Evolutionary conservation across 2,797 vertebrate genomes (phyloP), one percentile per base, ranked within the genome.

Genomic region (Tachyglossus aculeatus): DNA sequence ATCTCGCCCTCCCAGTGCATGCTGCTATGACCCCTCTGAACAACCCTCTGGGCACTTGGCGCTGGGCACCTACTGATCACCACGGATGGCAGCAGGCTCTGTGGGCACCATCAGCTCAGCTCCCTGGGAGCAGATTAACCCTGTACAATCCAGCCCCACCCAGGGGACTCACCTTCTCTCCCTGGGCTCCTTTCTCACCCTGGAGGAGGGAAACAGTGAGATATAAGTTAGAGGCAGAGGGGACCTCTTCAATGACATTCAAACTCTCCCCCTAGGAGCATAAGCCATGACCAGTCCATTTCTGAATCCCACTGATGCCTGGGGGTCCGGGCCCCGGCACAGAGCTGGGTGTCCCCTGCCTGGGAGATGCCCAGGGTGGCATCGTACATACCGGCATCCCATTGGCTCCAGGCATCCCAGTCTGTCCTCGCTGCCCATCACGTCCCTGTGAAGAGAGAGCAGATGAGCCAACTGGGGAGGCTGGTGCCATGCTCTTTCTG

Each of bases 131-230:
- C 33, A 38, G 37, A n/a, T n/a, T n/a, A n/a, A n/a, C n/a, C n/a
- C n/a, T n/a, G n/a, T n/a, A n/a, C n/a, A n/a, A n/a, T n/a, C n/a
- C n/a, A 18, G 29, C 18, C 54, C n/a, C 27, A 31, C 16, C 36
- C 29, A 39, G 25, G 24, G 44, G 12, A 67, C 95, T 94, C 92
- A 97, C 96, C 95, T 97, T 98, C 91, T 96, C 95, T 40, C 97
- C 97, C 78, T 34, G 95, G 78, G 92, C 83, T 22, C 97, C 97
- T 48, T 91, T 95, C 87, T 88, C 81, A 31, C 96, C 97, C 97
- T 98, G 90, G 41, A 83, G 89, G 75, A 91, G 83, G 87, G 10
- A 58, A 67, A 81, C 22, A 21, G 1, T 14, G 33, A 54, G n/a
- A 61, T n/a, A n/a, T n/a, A n/a, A n/a, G n/a, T n/a, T n/a, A n/a